Conservation (phyloP, 2,113 vertebrate genomes). For the Peromyscus polionotus region DNA sequence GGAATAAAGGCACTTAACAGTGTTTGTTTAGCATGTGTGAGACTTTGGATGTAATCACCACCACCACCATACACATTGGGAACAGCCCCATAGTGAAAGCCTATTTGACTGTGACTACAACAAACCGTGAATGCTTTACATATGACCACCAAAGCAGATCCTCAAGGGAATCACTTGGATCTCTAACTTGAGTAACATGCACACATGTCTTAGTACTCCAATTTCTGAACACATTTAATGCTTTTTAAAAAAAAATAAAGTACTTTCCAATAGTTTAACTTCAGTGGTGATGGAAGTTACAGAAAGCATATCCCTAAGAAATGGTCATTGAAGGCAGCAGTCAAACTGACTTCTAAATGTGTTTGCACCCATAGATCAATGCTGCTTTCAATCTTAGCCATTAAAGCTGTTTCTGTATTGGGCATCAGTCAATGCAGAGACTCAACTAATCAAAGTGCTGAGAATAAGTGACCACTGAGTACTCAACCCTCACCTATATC, state of each 20-base stretch:
- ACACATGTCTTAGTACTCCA: not conserved
- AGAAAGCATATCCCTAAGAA: slow-evolving; percentile 26
- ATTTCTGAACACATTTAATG: not conserved
- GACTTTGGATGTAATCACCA: not conserved
- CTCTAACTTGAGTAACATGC: not conserved
- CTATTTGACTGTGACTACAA: not conserved
- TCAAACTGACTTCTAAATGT: not conserved
- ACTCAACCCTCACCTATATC: not conserved
- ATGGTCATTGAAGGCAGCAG: not conserved
- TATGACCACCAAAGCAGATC: not conserved
- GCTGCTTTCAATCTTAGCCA: not conserved
- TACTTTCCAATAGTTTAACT: not conserved
- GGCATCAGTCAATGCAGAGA: not conserved
- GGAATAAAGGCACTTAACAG: not conserved
- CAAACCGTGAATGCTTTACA: not conserved
- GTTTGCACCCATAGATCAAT: not conserved
- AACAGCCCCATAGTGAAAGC: not conserved
- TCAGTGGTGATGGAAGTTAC: not conserved
- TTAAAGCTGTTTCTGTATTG: not conserved
- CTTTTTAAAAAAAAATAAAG: not conserved
- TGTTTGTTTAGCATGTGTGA: not conserved
- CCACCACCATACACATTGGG: not conserved
- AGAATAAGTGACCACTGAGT: not conserved
- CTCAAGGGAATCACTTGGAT: not conserved
- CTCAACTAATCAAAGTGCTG: not conserved